Evolutionary conservation across 2,888 invertebrate genomes (phyloP).

Genomic region (Invenusta paracnida): DNA sequence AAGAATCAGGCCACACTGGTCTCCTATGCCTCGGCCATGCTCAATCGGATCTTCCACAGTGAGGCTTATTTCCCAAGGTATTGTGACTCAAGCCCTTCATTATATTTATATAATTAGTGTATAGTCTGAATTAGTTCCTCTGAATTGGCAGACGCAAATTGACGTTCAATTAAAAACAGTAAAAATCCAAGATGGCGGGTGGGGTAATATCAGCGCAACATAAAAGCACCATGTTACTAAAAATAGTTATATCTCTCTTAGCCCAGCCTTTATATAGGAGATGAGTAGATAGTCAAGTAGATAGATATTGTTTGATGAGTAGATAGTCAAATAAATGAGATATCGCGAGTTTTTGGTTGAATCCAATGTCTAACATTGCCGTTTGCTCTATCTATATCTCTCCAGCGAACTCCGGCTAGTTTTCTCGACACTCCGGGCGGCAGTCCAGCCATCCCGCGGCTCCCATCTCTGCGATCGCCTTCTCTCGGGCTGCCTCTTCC

Average conservation of each 20-base stretch:
- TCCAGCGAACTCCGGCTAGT: not conserved
- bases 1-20: not conserved
- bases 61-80: conserved; percentile 1
- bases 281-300: too few species aligned
- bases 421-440: not conserved
- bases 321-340: not conserved
- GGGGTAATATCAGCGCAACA: too few species aligned
- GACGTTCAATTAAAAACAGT: too few species aligned
- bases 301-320: too few species aligned
- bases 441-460: not conserved
- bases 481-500: conserved; percentile 86
- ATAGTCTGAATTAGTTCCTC: too few species aligned
- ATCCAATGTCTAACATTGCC: not conserved
- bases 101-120: too few species aligned
- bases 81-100: not conserved
- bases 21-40: conserved; percentile 9
- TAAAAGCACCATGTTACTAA: too few species aligned
- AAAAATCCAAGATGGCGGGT: too few species aligned
- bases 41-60: not conserved
- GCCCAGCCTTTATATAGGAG: too few species aligned
- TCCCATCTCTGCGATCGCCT: conserved; percentile 71
- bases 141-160: too few species aligned
- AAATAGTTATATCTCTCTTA: too few species aligned
- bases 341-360: not conserved
- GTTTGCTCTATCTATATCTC: too few species aligned